phyloP scores from a whole-genome alignment of 2,888 invertebrate genomes.

The Patella ulyssiponensis region DNA sequence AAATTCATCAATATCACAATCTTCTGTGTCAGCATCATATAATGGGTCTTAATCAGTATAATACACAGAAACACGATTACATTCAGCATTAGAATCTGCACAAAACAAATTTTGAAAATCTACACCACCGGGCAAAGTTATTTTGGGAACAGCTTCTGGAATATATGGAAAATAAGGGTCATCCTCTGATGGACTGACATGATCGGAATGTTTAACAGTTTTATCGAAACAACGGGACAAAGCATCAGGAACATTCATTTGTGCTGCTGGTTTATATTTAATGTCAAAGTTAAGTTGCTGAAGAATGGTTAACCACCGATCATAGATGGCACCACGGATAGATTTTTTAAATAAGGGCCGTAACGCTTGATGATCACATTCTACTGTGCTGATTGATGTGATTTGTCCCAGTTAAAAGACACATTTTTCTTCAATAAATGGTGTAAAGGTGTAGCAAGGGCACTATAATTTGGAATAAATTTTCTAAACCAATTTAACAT shows the following conservation, averaged over 20 bases:
- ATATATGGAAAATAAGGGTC: constrained; percentile 25
- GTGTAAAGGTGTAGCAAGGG: constrained; percentile 22
- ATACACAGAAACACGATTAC: neutral
- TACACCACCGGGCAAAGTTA: constrained; percentile 12
- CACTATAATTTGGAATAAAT: constrained; percentile 31
- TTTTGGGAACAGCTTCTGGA: neutral
- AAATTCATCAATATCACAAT: neutral
- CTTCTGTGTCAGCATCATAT: constrained; percentile 11
- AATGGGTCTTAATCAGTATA: neutral
- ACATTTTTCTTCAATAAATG: constrained; percentile 20
- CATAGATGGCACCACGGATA: constrained; percentile 25
- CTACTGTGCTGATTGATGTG: constrained; percentile 17
- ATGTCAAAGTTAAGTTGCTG: too few relatives aligned
- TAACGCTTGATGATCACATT: constrained; percentile 25
- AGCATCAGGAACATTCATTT: constrained; percentile 18
- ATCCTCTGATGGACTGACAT: constrained; percentile 22
- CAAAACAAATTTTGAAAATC: neutral
- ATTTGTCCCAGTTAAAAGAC: constrained; percentile 20
- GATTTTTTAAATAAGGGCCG: constrained; percentile 23
- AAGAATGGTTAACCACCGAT: too few relatives aligned
- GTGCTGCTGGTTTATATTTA: too few relatives aligned
- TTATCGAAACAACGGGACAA: neutral
- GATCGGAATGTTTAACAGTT: neutral
- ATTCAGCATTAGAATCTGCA: neutral
- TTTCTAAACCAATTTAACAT: constrained; percentile 34